Evolutionary conservation across 2,797 vertebrate genomes (phyloP).

Genomic region (Setipinna tenuifilis): DNA sequence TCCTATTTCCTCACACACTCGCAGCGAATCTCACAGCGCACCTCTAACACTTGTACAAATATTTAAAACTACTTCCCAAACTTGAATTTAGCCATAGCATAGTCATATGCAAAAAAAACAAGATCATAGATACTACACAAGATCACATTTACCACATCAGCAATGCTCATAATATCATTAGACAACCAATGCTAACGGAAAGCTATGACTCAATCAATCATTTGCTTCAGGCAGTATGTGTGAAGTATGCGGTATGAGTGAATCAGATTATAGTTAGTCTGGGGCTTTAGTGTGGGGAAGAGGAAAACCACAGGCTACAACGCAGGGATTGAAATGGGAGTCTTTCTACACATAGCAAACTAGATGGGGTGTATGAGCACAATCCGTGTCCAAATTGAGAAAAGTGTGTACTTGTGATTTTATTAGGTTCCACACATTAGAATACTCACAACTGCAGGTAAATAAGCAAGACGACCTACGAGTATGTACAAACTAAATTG

Average conservation of each 20-base stretch:
- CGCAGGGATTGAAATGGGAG: background rate
- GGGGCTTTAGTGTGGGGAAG: background rate
- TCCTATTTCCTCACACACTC: background rate
- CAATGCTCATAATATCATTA: background rate
- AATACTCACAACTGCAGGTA: too few relatives aligned
- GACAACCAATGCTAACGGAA: background rate
- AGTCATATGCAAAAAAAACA: background rate
- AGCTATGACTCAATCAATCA: background rate
- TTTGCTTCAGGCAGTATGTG: slow-evolving; percentile 17
- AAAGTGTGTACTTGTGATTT: too few relatives aligned
- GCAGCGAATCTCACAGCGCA: background rate
- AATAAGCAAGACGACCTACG: too few relatives aligned
- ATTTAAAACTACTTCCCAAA: background rate
- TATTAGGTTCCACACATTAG: too few relatives aligned
- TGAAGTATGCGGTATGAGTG: too few relatives aligned
- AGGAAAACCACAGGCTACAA: background rate
- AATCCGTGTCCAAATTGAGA: too few relatives aligned
- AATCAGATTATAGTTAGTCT: slow-evolving; percentile 7
- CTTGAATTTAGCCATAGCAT: background rate
- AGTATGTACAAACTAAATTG: too few relatives aligned
- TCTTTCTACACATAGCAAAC: too few relatives aligned
- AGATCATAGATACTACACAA: slow-evolving; percentile 28
- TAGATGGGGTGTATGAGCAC: too few relatives aligned
- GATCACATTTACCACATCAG: background rate
- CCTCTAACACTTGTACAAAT: background rate